Evolutionary conservation across 1,140 invertebrate genomes (phyloP).

Genomic region (Drosophila kohkoa): DNA sequence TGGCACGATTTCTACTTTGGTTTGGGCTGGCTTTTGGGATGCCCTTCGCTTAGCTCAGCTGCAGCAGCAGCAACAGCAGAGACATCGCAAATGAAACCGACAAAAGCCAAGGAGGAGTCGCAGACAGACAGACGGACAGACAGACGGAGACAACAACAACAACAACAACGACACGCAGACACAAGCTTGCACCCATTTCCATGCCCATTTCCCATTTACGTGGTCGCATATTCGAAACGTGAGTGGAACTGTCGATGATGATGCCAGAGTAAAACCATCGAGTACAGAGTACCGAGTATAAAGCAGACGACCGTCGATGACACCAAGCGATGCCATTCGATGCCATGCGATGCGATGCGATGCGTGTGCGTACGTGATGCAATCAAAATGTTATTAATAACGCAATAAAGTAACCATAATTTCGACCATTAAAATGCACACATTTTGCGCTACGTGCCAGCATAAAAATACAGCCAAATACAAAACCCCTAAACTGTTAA

Average conservation of each 20-base stretch:
- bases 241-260: conserved; percentile 37
- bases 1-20: conserved; percentile 74
- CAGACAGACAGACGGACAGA: conserved; percentile 16
- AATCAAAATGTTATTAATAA: conserved; percentile 84
- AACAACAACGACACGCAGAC: background rate
- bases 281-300: too few relatives aligned
- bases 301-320: conserved; percentile 19
- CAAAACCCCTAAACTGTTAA: conserved; percentile 21
- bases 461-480: conserved; percentile 29
- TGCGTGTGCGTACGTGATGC: conserved; percentile 79
- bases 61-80: background rate
- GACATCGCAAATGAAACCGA: conserved; percentile 14
- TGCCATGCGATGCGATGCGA: conserved; percentile 40
- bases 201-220: conserved; percentile 74
- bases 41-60: conserved; percentile 57
- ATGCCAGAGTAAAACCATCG: too few relatives aligned
- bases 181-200: conserved; percentile 70
- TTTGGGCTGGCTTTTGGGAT: conserved; percentile 20
- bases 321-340: conserved; percentile 15
- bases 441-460: conserved; percentile 70
- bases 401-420: conserved; percentile 82
- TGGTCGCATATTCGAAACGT: conserved; percentile 63
- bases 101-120: conserved; percentile 63
- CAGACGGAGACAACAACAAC: background rate
- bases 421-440: conserved; percentile 80